phyloP scores from a whole-genome alignment of 1,140 invertebrate species.

The Caenorhabditis brenneri region DNA sequence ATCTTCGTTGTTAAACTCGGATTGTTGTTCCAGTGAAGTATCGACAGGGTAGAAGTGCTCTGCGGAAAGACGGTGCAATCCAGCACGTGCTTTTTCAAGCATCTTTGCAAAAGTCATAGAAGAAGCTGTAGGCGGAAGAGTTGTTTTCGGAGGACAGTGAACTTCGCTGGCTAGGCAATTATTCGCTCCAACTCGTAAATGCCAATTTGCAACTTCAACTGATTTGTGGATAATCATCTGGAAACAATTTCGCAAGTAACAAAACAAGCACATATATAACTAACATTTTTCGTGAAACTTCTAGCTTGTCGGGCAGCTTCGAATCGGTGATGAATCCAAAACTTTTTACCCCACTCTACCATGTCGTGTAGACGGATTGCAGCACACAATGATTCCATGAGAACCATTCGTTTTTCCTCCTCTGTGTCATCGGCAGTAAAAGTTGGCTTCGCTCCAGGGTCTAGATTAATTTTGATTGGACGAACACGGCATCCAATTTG shows the following conservation, averaged over 20 bases:
- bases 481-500: conserved; percentile 20
- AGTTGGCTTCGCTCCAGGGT: neutral
- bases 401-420: neutral
- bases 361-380: neutral
- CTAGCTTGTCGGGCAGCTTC: neutral
- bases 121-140: neutral
- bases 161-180: neutral
- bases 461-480: neutral
- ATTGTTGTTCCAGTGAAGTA: neutral
- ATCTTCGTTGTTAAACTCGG: neutral
- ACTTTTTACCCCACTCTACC: neutral
- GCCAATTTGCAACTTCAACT: conserved; percentile 11
- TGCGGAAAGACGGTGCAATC: conserved; percentile 11
- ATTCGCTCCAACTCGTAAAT: neutral
- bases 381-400: neutral
- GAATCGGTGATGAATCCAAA: neutral
- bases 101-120: neutral
- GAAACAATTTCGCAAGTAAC: neutral
- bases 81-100: conserved; percentile 16
- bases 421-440: neutral
- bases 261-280: no score
- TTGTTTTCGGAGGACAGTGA: neutral
- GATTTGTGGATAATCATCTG: neutral
- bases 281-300: neutral
- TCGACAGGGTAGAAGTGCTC: conserved; percentile 12